Percentiles rank a stretch among this genome's conserved stretches.
Conservation (phyloP, 37 sponge, comb jelly and placozoan genomes). For the Chondrosia reniformis region DNA sequence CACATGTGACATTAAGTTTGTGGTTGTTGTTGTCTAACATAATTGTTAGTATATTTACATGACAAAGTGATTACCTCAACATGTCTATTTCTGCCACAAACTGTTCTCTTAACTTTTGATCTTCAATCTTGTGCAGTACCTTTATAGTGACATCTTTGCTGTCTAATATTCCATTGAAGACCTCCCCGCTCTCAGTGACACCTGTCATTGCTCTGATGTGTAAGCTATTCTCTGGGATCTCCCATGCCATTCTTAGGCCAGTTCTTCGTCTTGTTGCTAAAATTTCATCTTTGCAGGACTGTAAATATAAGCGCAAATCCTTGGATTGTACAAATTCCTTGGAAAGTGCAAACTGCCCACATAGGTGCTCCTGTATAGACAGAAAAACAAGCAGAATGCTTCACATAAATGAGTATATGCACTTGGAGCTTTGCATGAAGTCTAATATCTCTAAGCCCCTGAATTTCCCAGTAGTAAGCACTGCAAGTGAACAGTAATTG, state of each 20-base stretch:
- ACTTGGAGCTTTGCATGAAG: too few species aligned
- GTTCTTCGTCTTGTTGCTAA: neutral
- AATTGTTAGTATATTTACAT: too few species aligned
- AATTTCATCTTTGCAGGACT: neutral
- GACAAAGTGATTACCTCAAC: constrained; percentile 52
- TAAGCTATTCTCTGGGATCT: constrained; percentile 34
- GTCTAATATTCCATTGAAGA: constrained; percentile 50
- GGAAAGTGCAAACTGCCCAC: neutral
- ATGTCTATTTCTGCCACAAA: constrained; percentile 52
- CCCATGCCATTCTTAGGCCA: constrained; percentile 25
- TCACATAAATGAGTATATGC: too few species aligned
- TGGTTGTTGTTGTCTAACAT: too few species aligned
- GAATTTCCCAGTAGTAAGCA: too few species aligned
- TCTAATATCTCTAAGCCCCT: too few species aligned
- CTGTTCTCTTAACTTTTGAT: constrained; percentile 26
- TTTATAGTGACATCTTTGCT: constrained; percentile 47
- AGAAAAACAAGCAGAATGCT: too few species aligned
- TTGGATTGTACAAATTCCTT: neutral
- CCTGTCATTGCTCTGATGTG: constrained; percentile 33
- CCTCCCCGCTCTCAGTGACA: constrained; percentile 37
- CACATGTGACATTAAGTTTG: too few species aligned
- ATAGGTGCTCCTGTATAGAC: too few species aligned
- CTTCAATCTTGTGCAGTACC: constrained; percentile 36
- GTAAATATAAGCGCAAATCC: neutral
- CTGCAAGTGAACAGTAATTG: too few species aligned